Conservation (phyloP, 2,113 vertebrate species). For the Poecile atricapillus region DNA sequence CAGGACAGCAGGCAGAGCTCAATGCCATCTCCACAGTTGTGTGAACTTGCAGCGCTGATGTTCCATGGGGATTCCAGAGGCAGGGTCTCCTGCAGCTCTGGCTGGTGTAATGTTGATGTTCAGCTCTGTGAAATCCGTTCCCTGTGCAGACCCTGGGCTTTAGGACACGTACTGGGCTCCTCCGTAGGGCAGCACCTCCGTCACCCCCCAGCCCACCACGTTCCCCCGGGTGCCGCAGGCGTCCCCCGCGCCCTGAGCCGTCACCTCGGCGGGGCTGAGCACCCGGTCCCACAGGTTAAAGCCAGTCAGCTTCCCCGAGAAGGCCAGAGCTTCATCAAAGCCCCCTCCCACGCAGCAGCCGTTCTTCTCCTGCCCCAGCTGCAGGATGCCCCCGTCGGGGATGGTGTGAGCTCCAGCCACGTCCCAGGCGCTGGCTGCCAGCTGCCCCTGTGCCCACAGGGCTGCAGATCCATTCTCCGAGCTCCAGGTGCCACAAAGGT, state of each 20-base stretch:
- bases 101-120: not conserved
- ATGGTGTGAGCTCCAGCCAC: slow-evolving; percentile 76
- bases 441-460: slow-evolving; percentile 81
- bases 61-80: not conserved
- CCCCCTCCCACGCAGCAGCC: slow-evolving; percentile 77
- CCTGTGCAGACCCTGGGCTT: not conserved
- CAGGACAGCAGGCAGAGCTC: slow-evolving; percentile 20
- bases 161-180: slow-evolving; percentile 87
- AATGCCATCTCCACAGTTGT: not conserved
- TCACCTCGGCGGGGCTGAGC: slow-evolving; percentile 78
- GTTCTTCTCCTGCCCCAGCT: slow-evolving; percentile 90
- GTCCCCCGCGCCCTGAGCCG: slow-evolving; percentile 44
- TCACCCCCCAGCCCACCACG: slow-evolving; percentile 89
- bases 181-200: slow-evolving; percentile 85
- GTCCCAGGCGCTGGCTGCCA: slow-evolving; percentile 34
- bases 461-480: slow-evolving; percentile 74
- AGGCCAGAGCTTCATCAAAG: slow-evolving; percentile 83
- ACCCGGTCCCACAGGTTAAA: slow-evolving; percentile 92
- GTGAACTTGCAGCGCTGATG: not conserved
- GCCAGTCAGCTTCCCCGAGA: slow-evolving; percentile 88
- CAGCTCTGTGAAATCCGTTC: not conserved
- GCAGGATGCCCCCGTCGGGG: slow-evolving; percentile 82
- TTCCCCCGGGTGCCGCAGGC: slow-evolving; percentile 82
- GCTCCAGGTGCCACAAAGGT: slow-evolving; percentile 87
- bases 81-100: not conserved